phyloP scores from a whole-genome alignment of 2,888 invertebrate genomes.

The Parasteatoda lunata region DNA sequence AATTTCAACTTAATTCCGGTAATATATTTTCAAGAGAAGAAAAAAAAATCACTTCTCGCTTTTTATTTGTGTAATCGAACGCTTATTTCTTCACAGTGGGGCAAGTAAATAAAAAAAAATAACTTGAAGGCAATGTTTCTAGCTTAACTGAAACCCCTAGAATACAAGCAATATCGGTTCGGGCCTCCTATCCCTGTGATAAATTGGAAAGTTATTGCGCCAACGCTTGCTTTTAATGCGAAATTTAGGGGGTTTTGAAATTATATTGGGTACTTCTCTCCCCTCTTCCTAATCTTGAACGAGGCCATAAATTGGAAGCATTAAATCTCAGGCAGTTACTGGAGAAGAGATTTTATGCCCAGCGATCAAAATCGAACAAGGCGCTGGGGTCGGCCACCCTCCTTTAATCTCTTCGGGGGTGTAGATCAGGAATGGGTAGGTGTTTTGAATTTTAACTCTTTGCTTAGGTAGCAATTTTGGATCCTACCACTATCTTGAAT shows the following conservation, averaged over 20 bases:
- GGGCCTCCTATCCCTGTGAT: conserved; percentile 2
- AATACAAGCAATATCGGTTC: neutral
- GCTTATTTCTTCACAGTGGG: neutral
- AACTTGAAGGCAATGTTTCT: neutral
- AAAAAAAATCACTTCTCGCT: neutral
- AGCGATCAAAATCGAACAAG: neutral
- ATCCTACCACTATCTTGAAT: neutral
- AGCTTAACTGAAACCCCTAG: neutral
- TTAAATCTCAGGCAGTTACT: conserved; percentile 34
- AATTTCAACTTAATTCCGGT: neutral
- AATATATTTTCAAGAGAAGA: neutral
- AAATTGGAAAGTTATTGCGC: conserved; percentile 48
- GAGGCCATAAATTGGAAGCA: conserved; percentile 40
- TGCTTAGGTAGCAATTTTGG: neutral
- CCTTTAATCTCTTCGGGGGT: neutral
- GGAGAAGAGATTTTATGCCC: conserved; percentile 24
- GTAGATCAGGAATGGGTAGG: too few species aligned
- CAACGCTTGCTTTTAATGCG: conserved; percentile 38
- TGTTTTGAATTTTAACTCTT: neutral
- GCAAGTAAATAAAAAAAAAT: neutral
- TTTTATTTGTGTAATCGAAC: neutral
- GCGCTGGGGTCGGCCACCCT: neutral
- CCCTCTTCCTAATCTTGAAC: conserved; percentile 25
- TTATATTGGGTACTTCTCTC: conserved; percentile 28
- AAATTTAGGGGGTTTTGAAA: conserved; percentile 31